Evolutionary conservation across 2,888 invertebrate genomes (phyloP).

Genomic region (Apamea sordens): DNA sequence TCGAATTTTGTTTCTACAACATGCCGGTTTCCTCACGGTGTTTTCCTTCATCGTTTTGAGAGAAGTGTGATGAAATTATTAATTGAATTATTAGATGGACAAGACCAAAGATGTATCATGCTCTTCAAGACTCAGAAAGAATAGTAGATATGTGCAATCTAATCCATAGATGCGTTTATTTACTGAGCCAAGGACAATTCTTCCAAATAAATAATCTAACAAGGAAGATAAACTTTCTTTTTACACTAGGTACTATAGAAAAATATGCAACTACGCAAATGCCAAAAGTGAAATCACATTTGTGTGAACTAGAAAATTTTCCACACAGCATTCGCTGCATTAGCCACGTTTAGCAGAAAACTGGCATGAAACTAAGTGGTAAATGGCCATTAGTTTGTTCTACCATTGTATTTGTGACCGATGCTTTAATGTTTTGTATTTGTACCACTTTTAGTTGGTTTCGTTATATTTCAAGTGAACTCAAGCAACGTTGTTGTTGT

Average conservation of each 20-base stretch:
- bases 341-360: conserved; percentile 40
- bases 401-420: conserved; percentile 44
- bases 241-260: not conserved
- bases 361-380: conserved; percentile 57
- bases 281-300: conserved; percentile 4
- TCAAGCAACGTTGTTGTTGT: not conserved
- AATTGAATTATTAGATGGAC: not conserved
- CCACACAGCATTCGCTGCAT: conserved; percentile 26
- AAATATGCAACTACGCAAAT: conserved; percentile 4
- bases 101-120: not conserved
- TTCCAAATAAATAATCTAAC: not conserved
- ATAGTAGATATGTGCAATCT: not conserved
- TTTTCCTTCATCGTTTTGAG: too few relatives aligned
- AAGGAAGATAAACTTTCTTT: not conserved
- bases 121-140: not conserved
- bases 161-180: not conserved
- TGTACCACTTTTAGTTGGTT: conserved; percentile 33
- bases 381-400: conserved; percentile 59
- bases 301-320: conserved; percentile 39
- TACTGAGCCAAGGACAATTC: not conserved
- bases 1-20: too few relatives aligned
- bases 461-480: conserved; percentile 32
- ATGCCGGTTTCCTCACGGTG: too few relatives aligned
- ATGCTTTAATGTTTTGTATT: conserved; percentile 37
- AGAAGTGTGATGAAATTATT: too few relatives aligned